Conservation (phyloP, 2,888 invertebrate genomes). For the Apodemia zela region DNA sequence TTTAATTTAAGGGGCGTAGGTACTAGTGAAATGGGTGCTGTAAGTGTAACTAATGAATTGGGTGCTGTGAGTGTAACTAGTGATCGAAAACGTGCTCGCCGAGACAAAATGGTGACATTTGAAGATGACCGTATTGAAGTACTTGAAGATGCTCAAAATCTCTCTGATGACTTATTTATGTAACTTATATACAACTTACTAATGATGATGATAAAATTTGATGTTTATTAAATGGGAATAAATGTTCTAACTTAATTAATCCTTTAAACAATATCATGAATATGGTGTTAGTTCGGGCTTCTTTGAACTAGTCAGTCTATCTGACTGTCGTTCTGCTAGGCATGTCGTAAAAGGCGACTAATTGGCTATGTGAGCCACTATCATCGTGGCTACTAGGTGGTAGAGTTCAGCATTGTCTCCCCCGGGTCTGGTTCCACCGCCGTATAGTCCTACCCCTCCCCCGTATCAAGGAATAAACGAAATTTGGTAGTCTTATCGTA, state of each 20-base stretch:
- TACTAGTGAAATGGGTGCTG: slow-evolving; percentile 41
- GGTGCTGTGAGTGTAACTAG: slow-evolving; percentile 38
- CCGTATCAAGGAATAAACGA: too few species aligned
- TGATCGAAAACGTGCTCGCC: slow-evolving; percentile 31
- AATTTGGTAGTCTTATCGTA: too few species aligned
- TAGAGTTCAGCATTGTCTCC: too few species aligned
- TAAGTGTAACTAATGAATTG: slow-evolving; percentile 37
- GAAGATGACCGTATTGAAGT: slow-evolving; percentile 39
- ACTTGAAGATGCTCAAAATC: slow-evolving; percentile 51
- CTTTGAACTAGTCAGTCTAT: too few species aligned
- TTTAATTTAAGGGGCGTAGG: slow-evolving; percentile 87
- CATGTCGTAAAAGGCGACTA: too few species aligned
- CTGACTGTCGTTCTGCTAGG: too few species aligned
- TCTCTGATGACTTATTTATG: slow-evolving; percentile 84
- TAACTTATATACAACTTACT: not conserved
- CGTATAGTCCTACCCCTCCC: too few species aligned
- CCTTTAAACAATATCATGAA: too few species aligned
- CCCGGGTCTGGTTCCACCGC: too few species aligned
- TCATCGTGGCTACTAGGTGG: too few species aligned
- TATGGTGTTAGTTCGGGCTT: too few species aligned
- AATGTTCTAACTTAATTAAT: not conserved
- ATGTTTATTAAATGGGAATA: slow-evolving; percentile 1
- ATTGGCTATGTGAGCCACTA: too few species aligned
- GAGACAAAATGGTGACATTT: slow-evolving; percentile 39
- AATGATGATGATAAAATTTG: not conserved